Base-by-base conservation (phyloP, 2,113 vertebrate genomes). In the Labeo catla region DNA sequence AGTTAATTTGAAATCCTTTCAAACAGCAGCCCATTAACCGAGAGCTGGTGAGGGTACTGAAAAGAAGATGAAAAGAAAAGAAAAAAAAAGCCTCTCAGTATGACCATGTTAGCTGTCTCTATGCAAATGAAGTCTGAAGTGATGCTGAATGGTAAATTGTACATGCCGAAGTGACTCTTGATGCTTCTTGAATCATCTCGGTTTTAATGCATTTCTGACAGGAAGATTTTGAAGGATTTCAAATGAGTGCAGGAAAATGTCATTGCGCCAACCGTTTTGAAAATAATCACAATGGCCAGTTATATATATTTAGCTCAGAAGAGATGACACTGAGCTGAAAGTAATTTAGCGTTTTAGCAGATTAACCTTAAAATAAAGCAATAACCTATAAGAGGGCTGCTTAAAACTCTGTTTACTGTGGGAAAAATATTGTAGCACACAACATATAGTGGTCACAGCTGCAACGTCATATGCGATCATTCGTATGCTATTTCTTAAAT, bases 61-160 rank as follows among this genome's bases (percentile, higher is more conserved):
- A 23, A 49, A 0, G 2, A 84, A 47, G 23, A 54, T 11, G 13
- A 34, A 70, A 1, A 61, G 28, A 21, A 34, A 47, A n/a, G 19
- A 47, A 2, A 43, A 57, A 12, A 85, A 36, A 47, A 66, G 23
- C 74, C 34, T 28, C 70, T 79, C 76, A 86, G 36, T 19, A 34
- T 57, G 61, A 77, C 76, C 34, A 28, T 78, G 65, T 45, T 15
- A 79, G 83, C 50, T 72, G 19, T 76, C 57, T 77, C 28, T 57
- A 83, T 78, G 79, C 88, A 83, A 84, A 87, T 65, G 39, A 34
- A 87, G 61, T 84, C 84, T 84, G 84, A 81, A 89, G 63, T 79
- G 88, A 73, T 76, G 84, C 86, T 83, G 85, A 90, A 88, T 87
- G 68, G 84, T 73, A 43, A 66, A 76, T 81, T 89, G 88, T 85